phyloP scores from a whole-genome alignment of 1,140 invertebrate species.

The Megalopta genalis region DNA sequence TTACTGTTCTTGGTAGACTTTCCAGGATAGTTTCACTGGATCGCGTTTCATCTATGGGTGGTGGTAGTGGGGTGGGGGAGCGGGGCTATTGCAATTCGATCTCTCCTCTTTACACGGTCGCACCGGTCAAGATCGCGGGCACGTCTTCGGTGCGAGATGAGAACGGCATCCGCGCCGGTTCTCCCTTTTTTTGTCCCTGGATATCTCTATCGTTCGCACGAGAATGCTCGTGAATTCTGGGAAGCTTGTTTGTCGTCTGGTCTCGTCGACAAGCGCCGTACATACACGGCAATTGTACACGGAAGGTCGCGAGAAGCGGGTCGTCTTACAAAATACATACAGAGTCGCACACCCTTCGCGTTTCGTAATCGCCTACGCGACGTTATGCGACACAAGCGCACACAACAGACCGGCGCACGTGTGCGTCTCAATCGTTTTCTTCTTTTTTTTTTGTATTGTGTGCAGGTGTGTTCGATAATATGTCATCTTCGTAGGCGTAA shows the following conservation, averaged over 20 bases:
- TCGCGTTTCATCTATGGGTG: neutral
- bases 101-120: too few species aligned
- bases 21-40: slow-evolving; percentile 67
- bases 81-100: too few species aligned
- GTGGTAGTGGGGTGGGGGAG: too few species aligned
- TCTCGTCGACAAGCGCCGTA: neutral
- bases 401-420: neutral
- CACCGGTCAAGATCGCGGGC: too few species aligned
- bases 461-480: slow-evolving; percentile 22
- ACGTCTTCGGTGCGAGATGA: too few species aligned
- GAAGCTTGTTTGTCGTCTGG: too few species aligned
- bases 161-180: too few species aligned
- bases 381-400: neutral
- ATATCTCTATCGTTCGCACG: too few species aligned
- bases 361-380: neutral
- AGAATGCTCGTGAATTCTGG: neutral
- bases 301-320: slow-evolving; percentile 19
- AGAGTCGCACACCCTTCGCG: slow-evolving; percentile 1
- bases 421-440: neutral
- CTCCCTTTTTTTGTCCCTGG: too few species aligned
- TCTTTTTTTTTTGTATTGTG: slow-evolving; percentile 23
- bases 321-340: slow-evolving; percentile 47
- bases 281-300: slow-evolving; percentile 34
- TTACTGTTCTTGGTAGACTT: slow-evolving; percentile 64
- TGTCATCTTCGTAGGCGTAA: slow-evolving; percentile 37